Conservation (phyloP, 2,797 vertebrate species). For the Varecia variegata region DNA sequence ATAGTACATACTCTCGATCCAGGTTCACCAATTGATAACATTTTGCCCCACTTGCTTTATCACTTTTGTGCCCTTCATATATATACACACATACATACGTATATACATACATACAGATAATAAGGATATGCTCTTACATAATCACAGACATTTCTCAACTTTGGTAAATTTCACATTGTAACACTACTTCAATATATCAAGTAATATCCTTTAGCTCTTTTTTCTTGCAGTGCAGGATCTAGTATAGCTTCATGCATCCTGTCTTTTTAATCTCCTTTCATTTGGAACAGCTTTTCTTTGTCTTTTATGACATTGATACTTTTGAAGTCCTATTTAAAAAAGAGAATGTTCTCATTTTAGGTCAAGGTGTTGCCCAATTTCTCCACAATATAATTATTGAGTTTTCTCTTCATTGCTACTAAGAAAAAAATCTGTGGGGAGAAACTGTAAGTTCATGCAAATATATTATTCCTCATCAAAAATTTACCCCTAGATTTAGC, state of each 20-base stretch:
- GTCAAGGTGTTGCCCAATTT: conserved; percentile 17
- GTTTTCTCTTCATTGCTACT: neutral
- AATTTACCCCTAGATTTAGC: neutral
- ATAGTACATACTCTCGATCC: neutral
- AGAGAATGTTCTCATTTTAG: conserved; percentile 8
- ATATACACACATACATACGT: too few species aligned
- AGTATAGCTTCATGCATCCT: neutral
- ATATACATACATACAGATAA: neutral
- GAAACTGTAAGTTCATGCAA: conserved; percentile 22
- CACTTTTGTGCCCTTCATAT: neutral
- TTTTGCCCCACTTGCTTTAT: conserved; percentile 9
- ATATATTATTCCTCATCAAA: neutral
- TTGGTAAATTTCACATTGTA: neutral
- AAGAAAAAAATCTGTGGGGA: conserved; percentile 7
- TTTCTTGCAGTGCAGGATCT: neutral
- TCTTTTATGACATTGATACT: neutral
- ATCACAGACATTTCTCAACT: neutral
- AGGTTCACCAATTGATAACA: neutral
- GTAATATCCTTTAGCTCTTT: conserved; percentile 1
- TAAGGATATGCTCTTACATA: conserved; percentile 19
- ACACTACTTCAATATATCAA: neutral
- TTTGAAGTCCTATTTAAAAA: neutral
- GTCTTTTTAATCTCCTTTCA: conserved; percentile 1
- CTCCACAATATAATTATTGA: neutral
- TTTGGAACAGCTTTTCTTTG: neutral